These are phyloP conservation scores for Cyprinodon diabolis DNA, from an alignment of 2,797 vertebrate genomes.

Conservation along the genomic window DNA sequence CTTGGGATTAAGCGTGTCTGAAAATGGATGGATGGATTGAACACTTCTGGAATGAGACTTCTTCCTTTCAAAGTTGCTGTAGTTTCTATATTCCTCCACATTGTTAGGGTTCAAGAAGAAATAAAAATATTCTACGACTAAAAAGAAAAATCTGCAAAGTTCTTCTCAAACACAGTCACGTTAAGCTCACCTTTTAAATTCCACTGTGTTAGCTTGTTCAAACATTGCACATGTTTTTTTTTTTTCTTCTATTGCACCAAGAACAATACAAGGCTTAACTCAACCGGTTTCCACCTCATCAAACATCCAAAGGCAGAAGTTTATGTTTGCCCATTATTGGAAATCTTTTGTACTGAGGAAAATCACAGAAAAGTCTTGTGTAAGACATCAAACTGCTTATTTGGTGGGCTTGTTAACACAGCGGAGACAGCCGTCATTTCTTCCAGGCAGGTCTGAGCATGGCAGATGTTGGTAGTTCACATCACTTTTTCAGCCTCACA, in stretches of 20 bases:
- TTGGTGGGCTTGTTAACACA: slow-evolving; percentile 70
- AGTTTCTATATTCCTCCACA: neutral
- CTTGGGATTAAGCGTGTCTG: too few relatives aligned
- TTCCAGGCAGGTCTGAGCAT: slow-evolving; percentile 64
- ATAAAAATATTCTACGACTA: neutral
- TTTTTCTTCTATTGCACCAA: neutral
- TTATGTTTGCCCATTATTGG: slow-evolving; percentile 27
- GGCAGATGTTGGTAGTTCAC: slow-evolving; percentile 56
- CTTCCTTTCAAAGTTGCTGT: too few relatives aligned
- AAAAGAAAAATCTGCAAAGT: neutral
- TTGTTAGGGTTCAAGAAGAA: neutral
- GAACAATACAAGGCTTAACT: neutral
- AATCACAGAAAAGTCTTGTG: slow-evolving; percentile 58
- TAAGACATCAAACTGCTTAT: slow-evolving; percentile 60
- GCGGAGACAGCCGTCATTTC: slow-evolving; percentile 50
- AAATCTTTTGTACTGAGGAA: slow-evolving; percentile 35
- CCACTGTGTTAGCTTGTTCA: neutral
- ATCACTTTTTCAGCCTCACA: slow-evolving; percentile 19
- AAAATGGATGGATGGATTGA: too few relatives aligned
- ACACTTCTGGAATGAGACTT: too few relatives aligned
- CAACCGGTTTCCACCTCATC: neutral
- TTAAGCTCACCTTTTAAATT: neutral
- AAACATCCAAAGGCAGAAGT: slow-evolving; percentile 1
- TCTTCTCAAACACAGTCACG: neutral
- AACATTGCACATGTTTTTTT: neutral